Evolutionary conservation across 2,113 vertebrate species (phyloP).

Genomic region (cattle (Bos taurus)): DNA sequence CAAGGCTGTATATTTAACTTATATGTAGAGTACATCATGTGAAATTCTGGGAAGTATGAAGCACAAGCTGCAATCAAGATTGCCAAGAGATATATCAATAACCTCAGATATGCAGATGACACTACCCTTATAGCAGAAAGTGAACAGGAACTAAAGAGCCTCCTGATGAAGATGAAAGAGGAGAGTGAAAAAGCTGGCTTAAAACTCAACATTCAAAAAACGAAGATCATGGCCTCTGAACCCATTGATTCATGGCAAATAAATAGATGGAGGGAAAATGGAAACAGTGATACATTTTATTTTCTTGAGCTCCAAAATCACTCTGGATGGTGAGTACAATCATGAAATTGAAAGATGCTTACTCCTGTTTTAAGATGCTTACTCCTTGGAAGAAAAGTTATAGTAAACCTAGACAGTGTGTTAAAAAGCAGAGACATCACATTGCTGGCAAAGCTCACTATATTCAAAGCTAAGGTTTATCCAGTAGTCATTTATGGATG

Average conservation of each 20-base stretch:
- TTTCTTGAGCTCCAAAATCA: not conserved
- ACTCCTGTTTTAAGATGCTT: not conserved
- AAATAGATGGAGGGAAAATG: not conserved
- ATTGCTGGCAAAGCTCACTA: not conserved
- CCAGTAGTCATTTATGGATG: not conserved
- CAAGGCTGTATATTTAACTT: not conserved
- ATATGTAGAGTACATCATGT: not conserved
- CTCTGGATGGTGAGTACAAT: not conserved
- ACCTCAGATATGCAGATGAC: not conserved
- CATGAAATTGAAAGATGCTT: not conserved
- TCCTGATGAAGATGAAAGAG: not conserved
- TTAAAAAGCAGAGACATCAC: not conserved
- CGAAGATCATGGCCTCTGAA: not conserved
- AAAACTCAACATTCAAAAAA: not conserved
- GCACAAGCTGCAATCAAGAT: not conserved
- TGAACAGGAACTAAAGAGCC: not conserved
- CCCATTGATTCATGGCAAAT: not conserved
- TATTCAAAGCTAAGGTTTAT: not conserved
- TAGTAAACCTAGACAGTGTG: not conserved
- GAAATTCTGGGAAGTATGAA: not conserved
- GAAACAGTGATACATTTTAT: not conserved
- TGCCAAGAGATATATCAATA: not conserved
- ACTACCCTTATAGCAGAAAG: not conserved
- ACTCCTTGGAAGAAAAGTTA: not conserved
- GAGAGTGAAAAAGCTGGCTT: not conserved